phyloP scores from a whole-genome alignment of 2,797 vertebrate genomes.

The Babyrousa celebensis region DNA sequence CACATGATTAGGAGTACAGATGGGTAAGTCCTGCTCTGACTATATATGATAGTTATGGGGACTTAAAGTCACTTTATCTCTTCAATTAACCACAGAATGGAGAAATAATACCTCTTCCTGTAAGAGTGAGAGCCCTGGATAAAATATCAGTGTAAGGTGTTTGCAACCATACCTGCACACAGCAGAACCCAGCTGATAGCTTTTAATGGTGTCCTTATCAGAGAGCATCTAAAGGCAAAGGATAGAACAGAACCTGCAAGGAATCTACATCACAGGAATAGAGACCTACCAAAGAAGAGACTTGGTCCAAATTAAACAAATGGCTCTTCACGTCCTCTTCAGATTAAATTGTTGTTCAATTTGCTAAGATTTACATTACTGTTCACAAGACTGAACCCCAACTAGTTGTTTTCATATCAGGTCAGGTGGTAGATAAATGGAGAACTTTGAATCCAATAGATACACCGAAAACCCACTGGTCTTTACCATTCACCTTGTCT shows the following conservation, averaged over 20 bases:
- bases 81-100: neutral
- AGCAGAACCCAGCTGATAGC: accelerated
- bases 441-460: neutral
- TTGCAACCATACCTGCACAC: neutral
- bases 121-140: neutral
- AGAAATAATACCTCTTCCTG: neutral
- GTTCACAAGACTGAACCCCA: neutral
- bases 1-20: neutral
- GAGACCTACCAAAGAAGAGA: neutral
- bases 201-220: neutral
- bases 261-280: neutral
- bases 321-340: neutral
- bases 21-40: neutral
- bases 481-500: neutral
- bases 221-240: neutral
- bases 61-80: neutral
- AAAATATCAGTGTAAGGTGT: neutral
- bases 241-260: neutral
- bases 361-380: neutral
- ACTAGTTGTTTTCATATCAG: neutral
- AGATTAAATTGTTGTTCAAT: neutral
- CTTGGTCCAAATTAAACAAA: neutral
- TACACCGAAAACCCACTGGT: neutral
- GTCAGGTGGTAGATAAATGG: neutral
- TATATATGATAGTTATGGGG: neutral